Conservation (phyloP, 2,888 invertebrate species). For the Ramazzottius varieornatus region DNA sequence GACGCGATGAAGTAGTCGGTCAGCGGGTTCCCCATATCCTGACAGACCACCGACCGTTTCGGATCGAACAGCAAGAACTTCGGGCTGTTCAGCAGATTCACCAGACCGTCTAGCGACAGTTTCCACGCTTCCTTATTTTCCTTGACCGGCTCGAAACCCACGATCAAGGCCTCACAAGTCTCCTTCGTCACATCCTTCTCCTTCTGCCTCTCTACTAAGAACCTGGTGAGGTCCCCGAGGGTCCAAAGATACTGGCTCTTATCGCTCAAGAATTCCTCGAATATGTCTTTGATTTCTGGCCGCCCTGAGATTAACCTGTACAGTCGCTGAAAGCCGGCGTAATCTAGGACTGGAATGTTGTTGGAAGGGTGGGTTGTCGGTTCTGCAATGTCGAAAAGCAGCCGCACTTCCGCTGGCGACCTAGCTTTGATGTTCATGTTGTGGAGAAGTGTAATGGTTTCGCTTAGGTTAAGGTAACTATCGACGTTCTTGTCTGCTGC, state of each 20-base stretch:
- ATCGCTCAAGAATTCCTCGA: neutral
- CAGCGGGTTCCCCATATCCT: neutral
- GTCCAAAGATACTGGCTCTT: neutral
- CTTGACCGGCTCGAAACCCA: neutral
- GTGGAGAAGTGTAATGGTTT: neutral
- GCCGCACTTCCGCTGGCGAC: neutral
- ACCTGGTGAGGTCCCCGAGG: neutral
- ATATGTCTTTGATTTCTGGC: neutral
- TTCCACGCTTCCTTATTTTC: neutral
- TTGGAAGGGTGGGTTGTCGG: too few relatives aligned
- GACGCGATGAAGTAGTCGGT: neutral
- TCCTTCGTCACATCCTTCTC: neutral
- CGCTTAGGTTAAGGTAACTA: neutral
- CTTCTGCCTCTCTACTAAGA: neutral
- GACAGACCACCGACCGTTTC: neutral
- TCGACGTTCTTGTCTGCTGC: neutral
- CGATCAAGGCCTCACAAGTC: neutral
- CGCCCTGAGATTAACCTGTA: neutral
- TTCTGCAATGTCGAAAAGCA: neutral
- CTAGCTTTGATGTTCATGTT: neutral
- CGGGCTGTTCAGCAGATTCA: neutral
- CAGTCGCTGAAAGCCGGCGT: neutral
- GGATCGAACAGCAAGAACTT: conserved; percentile 1
- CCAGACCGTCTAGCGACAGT: too few relatives aligned
- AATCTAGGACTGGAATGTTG: neutral